Evolutionary conservation across 2,888 invertebrate genomes (phyloP).

Genomic region (Eulithis testata): DNA sequence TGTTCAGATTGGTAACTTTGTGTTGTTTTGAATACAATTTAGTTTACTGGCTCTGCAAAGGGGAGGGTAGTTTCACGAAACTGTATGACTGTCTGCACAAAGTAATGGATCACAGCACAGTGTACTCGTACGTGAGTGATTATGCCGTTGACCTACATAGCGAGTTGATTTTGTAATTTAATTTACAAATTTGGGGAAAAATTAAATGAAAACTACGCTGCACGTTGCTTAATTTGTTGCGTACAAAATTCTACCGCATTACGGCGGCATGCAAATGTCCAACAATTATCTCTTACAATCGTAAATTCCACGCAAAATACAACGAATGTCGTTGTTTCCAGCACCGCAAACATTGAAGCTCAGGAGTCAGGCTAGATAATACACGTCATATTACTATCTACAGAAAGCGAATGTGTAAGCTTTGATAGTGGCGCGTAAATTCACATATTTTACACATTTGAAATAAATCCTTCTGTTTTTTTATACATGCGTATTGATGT

Average conservation of each 20-base stretch:
- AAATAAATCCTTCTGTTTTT: too few species aligned
- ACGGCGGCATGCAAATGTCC: conserved; percentile 35
- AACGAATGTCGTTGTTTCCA: conserved; percentile 30
- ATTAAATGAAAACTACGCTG: conserved; percentile 26
- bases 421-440: too few species aligned
- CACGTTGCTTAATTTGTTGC: conserved; percentile 24
- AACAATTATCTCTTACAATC: conserved; percentile 39
- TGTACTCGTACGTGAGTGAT: conserved; percentile 4
- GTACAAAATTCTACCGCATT: conserved; percentile 30
- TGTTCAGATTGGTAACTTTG: conserved; percentile 1
- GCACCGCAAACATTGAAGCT: conserved; percentile 33
- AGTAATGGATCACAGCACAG: conserved; percentile 8
- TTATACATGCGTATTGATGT: too few species aligned
- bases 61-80: background rate
- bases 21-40: background rate
- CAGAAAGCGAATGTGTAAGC: too few species aligned
- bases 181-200: conserved; percentile 19
- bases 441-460: too few species aligned
- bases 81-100: conserved; percentile 4
- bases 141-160: conserved; percentile 7
- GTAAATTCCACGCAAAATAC: conserved; percentile 35
- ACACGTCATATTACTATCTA: conserved; percentile 3
- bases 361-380: conserved; percentile 6
- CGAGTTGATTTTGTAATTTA: conserved; percentile 11
- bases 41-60: background rate